Percentiles rank a stretch among this genome's conserved stretches.
phyloP scores from a whole-genome alignment of 2,797 vertebrate species.

The Nyctibius grandis region DNA sequence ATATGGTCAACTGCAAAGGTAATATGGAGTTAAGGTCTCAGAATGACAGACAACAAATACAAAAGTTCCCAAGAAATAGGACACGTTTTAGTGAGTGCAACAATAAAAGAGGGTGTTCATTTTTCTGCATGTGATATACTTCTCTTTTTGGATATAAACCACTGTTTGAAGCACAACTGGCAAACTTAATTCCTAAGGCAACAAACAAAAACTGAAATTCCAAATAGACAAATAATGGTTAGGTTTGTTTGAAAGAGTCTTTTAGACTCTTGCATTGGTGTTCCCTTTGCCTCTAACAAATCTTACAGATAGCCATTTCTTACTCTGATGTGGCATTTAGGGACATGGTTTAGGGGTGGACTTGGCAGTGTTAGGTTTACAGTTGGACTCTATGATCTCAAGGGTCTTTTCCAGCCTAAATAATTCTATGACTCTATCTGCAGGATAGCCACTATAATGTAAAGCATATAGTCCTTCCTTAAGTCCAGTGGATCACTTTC shows the following conservation, averaged over 20 bases:
- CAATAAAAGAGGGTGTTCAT: not conserved
- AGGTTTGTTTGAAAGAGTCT: not conserved
- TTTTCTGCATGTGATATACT: not conserved
- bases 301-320: not conserved
- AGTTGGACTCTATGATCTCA: not conserved
- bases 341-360: not conserved
- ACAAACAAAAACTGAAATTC: not conserved
- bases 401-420: not conserved
- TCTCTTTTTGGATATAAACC: not conserved
- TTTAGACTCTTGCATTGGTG: not conserved
- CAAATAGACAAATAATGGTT: not conserved
- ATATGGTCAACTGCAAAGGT: not conserved
- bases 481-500: not conserved
- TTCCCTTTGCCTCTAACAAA: not conserved
- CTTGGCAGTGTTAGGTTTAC: not conserved
- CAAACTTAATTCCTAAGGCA: not conserved
- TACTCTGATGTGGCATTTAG: not conserved
- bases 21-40: not conserved
- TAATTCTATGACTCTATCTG: not conserved
- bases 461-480: not conserved
- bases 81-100: not conserved
- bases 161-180: not conserved
- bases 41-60: not conserved
- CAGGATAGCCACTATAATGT: not conserved
- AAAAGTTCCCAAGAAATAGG: not conserved